Evolutionary conservation across 2,113 vertebrate species (phyloP).

Genomic region (Hemiprocne comata): DNA sequence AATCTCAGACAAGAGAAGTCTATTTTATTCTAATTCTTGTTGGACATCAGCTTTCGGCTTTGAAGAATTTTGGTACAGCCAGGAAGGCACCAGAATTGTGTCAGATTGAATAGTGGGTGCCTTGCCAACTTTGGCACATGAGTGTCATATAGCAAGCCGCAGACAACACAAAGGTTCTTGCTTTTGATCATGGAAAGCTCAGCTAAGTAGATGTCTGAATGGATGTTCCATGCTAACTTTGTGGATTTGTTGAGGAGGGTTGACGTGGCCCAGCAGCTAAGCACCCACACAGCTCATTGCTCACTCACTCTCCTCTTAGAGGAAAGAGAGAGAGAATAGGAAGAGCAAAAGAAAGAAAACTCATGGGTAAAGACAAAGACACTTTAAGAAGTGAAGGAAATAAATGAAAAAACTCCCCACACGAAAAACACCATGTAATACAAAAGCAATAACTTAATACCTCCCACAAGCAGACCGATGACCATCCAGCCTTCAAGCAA

Average conservation of each 20-base stretch:
- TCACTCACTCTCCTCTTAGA: background rate
- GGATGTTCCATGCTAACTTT: background rate
- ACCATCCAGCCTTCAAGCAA: background rate
- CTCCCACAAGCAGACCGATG: background rate
- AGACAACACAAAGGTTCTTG: background rate
- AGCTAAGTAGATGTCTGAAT: background rate
- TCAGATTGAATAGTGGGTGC: background rate
- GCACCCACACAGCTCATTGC: background rate
- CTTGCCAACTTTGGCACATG: background rate
- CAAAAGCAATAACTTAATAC: background rate
- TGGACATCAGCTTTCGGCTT: background rate
- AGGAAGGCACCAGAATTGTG: background rate
- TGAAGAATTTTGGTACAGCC: background rate
- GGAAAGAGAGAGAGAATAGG: no score
- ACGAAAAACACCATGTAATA: background rate
- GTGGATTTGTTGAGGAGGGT: background rate
- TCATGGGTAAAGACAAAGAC: no score
- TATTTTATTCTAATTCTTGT: background rate
- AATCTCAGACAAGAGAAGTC: background rate
- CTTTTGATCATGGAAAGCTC: background rate
- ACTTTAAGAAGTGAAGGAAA: background rate
- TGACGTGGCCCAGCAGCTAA: background rate
- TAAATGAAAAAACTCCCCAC: background rate
- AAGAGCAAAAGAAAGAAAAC: no score
- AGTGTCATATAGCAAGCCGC: background rate